Evolutionary conservation across 1,140 invertebrate species (phyloP).

Genomic region (Pararge aegeria): DNA sequence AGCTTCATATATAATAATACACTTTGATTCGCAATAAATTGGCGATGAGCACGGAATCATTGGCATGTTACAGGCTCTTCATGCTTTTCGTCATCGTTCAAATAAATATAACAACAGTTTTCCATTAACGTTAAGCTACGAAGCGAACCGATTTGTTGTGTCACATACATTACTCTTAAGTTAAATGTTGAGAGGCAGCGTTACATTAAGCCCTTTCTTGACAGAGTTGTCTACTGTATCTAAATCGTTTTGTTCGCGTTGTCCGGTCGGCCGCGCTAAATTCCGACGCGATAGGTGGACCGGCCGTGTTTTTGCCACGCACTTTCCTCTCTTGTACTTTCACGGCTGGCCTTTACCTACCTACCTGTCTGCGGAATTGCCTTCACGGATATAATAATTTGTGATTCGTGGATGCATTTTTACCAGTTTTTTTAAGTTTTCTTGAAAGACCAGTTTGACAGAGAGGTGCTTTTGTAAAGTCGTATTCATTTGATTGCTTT

Average conservation of each 20-base stretch:
- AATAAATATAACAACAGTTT: too few relatives aligned
- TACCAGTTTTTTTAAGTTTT: neutral
- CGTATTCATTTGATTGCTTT: too few relatives aligned
- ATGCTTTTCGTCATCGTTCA: too few relatives aligned
- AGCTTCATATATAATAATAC: too few relatives aligned
- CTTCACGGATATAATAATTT: neutral
- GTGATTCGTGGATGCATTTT: neutral
- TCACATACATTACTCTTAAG: too few relatives aligned
- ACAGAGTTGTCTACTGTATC: neutral
- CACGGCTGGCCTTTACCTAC: slow-evolving; percentile 12
- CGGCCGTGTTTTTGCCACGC: slow-evolving; percentile 5
- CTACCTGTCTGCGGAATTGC: slow-evolving; percentile 9
- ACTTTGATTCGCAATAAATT: too few relatives aligned
- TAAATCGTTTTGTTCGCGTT: neutral
- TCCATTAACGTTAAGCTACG: too few relatives aligned
- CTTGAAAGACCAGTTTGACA: too few relatives aligned
- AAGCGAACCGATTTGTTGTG: too few relatives aligned
- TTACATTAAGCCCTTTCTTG: neutral
- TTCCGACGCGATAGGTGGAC: neutral
- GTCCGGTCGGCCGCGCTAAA: neutral
- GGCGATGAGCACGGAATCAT: too few relatives aligned
- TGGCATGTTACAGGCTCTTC: too few relatives aligned
- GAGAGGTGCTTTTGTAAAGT: neutral
- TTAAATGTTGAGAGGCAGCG: too few relatives aligned
- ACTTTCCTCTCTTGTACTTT: slow-evolving; percentile 13